Evolutionary conservation across 2,888 invertebrate species (phyloP), one percentile per base, ranked within the genome.

Genomic region (Pammene aurita): DNA sequence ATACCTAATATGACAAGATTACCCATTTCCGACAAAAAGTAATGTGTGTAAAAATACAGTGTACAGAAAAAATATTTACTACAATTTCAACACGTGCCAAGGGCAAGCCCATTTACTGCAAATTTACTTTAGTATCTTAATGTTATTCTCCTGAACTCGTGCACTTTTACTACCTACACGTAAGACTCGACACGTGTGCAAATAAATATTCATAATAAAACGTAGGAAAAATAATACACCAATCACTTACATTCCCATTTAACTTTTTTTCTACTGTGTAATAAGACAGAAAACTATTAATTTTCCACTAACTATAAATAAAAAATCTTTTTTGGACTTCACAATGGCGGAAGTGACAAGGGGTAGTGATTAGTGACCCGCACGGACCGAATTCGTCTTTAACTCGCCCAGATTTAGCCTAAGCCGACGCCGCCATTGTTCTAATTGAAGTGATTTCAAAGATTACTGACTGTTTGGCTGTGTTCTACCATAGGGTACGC

Each of bases 301-400:
- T 62, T 41, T 62, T 5, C 2, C 18, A 41, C 58, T 26, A 26
- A 42, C 35, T 18, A 50, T 50, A 7, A 13, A 41, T 57, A 61
- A 61, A 50, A 60, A 60, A 63, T 57, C 58, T 56, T 56, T 63
- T 52, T 69, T 68, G 35, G 48, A 44, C 14, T 54, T 46, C 44
- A 69, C 60, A 69, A 60, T 65, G 58, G 64, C 58, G 52, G 60
- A 54, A 58, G 54, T 69, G 64, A 69, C 58, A 52, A 60, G 54
- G 13, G 14, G 52, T 64, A 62, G 64, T 69, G 69, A 65, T 65
- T 60, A 75, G 73, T 75, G 77, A 76, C 72, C 73, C 71, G 70
- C 62, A 67, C 68, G 55, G 71, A 75, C 73, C 68, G 65, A 78
- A 80, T 73, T 75, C 78, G 75, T 79, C 78, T 77, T 80, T 77